Evolutionary conservation across 2,888 invertebrate genomes (phyloP).

Genomic region (Drosophila recens): DNA sequence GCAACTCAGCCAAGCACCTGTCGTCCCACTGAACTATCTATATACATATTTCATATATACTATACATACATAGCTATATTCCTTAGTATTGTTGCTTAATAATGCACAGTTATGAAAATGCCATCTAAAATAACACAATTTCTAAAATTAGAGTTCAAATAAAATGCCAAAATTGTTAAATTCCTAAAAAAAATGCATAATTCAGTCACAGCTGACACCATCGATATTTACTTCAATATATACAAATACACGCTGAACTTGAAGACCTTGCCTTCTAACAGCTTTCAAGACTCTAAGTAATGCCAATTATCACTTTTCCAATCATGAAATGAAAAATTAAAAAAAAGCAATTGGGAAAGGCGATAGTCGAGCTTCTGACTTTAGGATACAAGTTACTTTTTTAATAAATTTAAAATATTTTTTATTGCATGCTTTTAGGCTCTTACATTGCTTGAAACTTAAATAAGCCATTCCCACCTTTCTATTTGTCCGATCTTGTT

Average conservation of each 20-base stretch:
- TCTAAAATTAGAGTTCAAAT: conserved; percentile 28
- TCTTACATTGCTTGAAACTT: too few species aligned
- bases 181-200: too few species aligned
- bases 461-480: too few species aligned
- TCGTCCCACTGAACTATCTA: conserved; percentile 17
- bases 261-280: neutral
- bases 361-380: too few species aligned
- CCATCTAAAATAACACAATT: conserved; percentile 31
- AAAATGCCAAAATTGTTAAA: neutral
- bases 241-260: too few species aligned
- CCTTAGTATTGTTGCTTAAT: conserved; percentile 49
- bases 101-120: conserved; percentile 63
- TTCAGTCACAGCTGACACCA: too few species aligned
- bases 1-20: conserved; percentile 48
- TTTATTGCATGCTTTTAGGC: too few species aligned
- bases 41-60: conserved; percentile 1
- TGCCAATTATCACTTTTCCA: conserved; percentile 8
- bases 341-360: neutral
- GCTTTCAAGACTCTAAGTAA: conserved; percentile 2
- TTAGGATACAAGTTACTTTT: too few species aligned
- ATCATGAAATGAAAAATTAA: conserved; percentile 11
- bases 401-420: too few species aligned
- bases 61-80: neutral
- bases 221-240: too few species aligned
- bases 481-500: too few species aligned